Percentiles rank a stretch among this genome's conserved stretches.
Evolutionary conservation across 2,797 vertebrate species (phyloP).

Genomic region (Tokudaia tokunoshimensis): DNA sequence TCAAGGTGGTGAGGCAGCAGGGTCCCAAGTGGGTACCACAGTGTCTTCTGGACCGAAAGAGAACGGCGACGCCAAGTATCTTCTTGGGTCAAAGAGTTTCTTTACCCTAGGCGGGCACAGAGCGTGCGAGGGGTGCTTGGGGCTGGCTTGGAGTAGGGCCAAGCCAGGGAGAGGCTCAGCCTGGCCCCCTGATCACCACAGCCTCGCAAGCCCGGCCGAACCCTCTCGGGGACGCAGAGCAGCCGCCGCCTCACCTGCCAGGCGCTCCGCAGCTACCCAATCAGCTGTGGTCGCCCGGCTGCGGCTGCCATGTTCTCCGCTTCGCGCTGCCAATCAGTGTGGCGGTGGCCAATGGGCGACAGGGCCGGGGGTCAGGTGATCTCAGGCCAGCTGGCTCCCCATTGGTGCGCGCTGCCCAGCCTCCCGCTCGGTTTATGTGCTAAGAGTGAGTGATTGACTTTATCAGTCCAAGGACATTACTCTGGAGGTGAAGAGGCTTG

Average conservation of each 20-base stretch:
- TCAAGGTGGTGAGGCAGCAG: not conserved
- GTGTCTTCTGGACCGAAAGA: not conserved
- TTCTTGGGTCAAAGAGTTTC: constrained; percentile 9
- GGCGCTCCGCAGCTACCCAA: constrained; percentile 91
- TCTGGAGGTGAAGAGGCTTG: constrained; percentile 92
- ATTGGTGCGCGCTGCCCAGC: constrained; percentile 93
- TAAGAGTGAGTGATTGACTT: constrained; percentile 97
- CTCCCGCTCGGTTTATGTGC: constrained; percentile 97
- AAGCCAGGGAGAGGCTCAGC: not conserved
- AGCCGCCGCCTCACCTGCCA: constrained; percentile 92
- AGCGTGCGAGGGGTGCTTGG: not conserved
- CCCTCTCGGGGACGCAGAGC: constrained; percentile 33
- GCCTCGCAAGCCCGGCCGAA: constrained; percentile 46
- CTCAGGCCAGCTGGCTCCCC: constrained; percentile 86
- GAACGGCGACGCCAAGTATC: not conserved
- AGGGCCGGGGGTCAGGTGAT: constrained; percentile 92
- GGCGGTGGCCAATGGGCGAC: constrained; percentile 91
- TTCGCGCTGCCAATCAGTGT: constrained; percentile 92
- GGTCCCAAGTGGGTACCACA: not conserved
- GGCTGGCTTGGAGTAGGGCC: not conserved
- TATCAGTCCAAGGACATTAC: constrained; percentile 98
- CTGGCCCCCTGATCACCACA: constrained; percentile 32
- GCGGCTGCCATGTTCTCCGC: constrained; percentile 94
- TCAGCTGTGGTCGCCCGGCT: constrained; percentile 90
- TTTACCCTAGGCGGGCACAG: constrained; percentile 67